Conservation (phyloP, 2,888 invertebrate species). For the Epinotia ramella region DNA sequence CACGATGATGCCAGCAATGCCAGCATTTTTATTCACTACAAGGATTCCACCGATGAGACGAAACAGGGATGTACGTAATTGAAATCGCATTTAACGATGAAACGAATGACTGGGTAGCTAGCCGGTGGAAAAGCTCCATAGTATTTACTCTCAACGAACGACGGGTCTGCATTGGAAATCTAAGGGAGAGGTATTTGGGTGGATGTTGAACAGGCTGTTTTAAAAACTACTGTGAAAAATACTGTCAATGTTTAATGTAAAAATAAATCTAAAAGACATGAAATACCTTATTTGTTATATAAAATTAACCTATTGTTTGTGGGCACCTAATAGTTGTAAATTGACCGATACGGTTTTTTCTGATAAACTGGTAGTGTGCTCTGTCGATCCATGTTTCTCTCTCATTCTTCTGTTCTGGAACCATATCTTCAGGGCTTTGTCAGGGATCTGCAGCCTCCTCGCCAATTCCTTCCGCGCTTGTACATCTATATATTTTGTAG, state of each 20-base stretch:
- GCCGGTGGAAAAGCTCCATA: too few species aligned
- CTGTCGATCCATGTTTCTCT: slow-evolving; percentile 2
- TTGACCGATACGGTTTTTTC: slow-evolving; percentile 15
- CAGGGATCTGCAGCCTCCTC: slow-evolving; percentile 1
- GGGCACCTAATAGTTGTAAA: background rate
- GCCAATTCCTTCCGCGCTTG: slow-evolving; percentile 8
- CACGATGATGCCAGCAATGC: too few species aligned
- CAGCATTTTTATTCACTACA: too few species aligned
- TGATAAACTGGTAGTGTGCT: background rate
- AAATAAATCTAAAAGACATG: background rate
- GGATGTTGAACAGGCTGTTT: background rate
- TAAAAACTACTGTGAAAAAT: background rate
- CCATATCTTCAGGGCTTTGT: slow-evolving; percentile 25
- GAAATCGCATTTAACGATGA: too few species aligned
- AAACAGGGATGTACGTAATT: too few species aligned
- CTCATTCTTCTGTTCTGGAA: slow-evolving; percentile 31
- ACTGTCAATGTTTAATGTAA: background rate
- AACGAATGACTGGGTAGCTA: too few species aligned
- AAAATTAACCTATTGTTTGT: background rate
- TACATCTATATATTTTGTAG: background rate
- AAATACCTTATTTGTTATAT: background rate
- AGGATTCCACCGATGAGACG: too few species aligned
- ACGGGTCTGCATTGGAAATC: too few species aligned
- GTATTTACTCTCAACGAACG: too few species aligned
- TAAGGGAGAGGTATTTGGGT: background rate